Conservation (phyloP, 2,888 invertebrate genomes). For the Xylophagus ater region DNA sequence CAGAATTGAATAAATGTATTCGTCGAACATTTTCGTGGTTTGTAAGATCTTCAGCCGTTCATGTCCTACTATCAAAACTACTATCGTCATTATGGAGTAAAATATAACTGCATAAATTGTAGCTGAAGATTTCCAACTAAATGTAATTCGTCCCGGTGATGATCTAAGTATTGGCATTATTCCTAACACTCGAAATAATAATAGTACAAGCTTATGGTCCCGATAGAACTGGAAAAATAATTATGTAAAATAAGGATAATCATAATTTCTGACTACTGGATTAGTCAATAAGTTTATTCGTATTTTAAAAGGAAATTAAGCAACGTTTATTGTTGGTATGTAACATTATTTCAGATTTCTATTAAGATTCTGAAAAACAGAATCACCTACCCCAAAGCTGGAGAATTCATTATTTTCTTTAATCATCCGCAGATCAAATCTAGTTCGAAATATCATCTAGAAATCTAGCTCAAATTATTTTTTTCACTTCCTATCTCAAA, state of each 20-base stretch:
- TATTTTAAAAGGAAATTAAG: neutral
- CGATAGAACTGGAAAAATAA: slow-evolving; percentile 43
- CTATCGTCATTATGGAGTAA: slow-evolving; percentile 46
- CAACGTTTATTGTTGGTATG: neutral
- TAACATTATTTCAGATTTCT: neutral
- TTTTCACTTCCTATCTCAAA: no score
- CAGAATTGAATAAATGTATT: slow-evolving; percentile 56
- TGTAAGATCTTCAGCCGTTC: slow-evolving; percentile 50
- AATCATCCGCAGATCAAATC: no score
- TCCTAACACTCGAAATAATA: slow-evolving; percentile 49
- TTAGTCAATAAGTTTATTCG: no score
- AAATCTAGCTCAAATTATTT: no score
- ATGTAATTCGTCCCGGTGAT: slow-evolving; percentile 47
- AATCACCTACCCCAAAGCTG: no score
- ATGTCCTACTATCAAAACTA: slow-evolving; percentile 50
- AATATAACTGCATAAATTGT: slow-evolving; percentile 55
- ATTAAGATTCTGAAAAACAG: no score
- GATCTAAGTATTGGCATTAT: slow-evolving; percentile 54
- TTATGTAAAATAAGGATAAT: no score
- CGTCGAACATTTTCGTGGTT: slow-evolving; percentile 53
- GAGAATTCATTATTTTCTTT: no score
- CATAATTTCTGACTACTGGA: no score
- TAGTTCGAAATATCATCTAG: no score
- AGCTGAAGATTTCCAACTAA: slow-evolving; percentile 51
- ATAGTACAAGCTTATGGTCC: slow-evolving; percentile 52